Conservation (phyloP, 2,797 vertebrate species). For the Gallinago nigripennis region DNA sequence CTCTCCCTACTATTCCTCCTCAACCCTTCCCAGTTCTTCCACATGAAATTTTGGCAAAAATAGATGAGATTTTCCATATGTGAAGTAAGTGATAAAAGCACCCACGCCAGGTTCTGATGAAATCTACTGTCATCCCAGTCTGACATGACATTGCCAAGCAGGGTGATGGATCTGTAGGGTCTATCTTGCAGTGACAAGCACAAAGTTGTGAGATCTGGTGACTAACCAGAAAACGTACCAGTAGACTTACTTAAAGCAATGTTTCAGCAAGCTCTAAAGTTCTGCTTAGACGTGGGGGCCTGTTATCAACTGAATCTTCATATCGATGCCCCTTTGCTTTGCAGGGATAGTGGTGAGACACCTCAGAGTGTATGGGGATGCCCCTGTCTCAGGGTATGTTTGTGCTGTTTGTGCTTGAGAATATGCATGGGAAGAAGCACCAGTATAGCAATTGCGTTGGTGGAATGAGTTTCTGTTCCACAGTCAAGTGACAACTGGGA, state of each 20-base stretch:
- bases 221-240: slow-evolving; percentile 4
- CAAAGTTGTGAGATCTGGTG: slow-evolving; percentile 19
- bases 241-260: slow-evolving; percentile 9
- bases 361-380: background rate
- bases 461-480: background rate
- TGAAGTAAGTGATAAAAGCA: slow-evolving; percentile 41
- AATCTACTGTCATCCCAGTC: slow-evolving; percentile 39
- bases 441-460: fast-evolving
- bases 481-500: fast-evolving
- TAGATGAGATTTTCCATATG: slow-evolving; percentile 51
- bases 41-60: slow-evolving; percentile 57
- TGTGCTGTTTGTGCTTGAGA: background rate
- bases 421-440: background rate
- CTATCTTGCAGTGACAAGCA: slow-evolving; percentile 40
- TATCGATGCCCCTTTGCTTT: background rate
- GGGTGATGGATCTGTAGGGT: slow-evolving; percentile 55
- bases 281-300: background rate
- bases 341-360: background rate
- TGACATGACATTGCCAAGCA: slow-evolving; percentile 35
- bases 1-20: slow-evolving; percentile 51
- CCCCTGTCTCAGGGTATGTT: background rate
- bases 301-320: background rate
- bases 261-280: slow-evolving; percentile 1
- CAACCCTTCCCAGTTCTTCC: slow-evolving; percentile 17
- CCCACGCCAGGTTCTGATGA: slow-evolving; percentile 41